Evolutionary conservation across 2,113 vertebrate species (phyloP).

Genomic region (Triplophysa siluroides): DNA sequence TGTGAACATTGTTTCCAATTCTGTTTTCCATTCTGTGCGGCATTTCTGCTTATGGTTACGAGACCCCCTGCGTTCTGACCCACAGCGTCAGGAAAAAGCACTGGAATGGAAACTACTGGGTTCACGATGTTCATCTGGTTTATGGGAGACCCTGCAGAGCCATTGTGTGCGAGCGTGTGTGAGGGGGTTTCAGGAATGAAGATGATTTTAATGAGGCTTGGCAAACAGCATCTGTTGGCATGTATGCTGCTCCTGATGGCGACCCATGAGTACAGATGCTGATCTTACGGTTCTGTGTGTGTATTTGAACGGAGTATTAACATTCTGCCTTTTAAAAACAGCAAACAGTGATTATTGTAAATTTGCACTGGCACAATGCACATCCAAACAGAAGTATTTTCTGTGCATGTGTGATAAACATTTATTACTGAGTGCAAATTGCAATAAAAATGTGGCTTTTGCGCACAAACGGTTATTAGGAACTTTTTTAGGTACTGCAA

Average conservation of each 20-base stretch:
- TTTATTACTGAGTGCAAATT: too few species aligned
- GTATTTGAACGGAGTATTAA: background rate
- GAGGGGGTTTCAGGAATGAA: conserved; percentile 27
- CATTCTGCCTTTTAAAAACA: conserved; percentile 3
- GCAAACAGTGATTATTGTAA: conserved; percentile 2
- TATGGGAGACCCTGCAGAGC: conserved; percentile 33
- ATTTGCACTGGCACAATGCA: background rate
- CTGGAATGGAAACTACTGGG: conserved; percentile 33
- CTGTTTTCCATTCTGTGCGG: background rate
- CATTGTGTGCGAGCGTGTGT: conserved; percentile 33
- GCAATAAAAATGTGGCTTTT: too few species aligned
- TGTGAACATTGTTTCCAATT: conserved; percentile 1
- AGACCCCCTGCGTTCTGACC: conserved; percentile 10
- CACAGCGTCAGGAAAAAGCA: conserved; percentile 30
- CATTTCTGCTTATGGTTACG: conserved; percentile 16
- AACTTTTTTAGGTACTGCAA: too few species aligned
- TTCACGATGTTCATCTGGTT: conserved; percentile 22
- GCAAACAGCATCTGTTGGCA: conserved; percentile 34
- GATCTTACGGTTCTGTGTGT: conserved; percentile 31
- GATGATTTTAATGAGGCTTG: conserved; percentile 45
- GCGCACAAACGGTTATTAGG: too few species aligned
- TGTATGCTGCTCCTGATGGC: conserved; percentile 27
- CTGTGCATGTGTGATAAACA: background rate
- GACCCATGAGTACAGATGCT: conserved; percentile 31
- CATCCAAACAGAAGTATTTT: background rate